phyloP scores from a whole-genome alignment of 2,113 vertebrate species.

The Pontoporia blainvillei region DNA sequence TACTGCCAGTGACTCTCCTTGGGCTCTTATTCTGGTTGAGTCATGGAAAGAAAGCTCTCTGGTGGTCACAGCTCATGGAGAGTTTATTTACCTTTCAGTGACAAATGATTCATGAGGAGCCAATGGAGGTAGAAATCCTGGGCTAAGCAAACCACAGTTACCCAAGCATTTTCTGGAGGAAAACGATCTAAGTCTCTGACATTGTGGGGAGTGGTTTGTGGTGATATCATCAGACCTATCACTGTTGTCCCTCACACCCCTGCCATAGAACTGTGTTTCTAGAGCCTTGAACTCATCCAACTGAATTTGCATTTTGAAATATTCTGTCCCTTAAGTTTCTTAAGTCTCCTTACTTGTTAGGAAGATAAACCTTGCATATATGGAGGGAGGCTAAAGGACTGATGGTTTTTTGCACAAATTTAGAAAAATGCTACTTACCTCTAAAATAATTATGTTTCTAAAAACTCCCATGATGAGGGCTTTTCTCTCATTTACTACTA shows the following conservation, averaged over 20 bases:
- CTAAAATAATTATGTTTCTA: slow-evolving; percentile 32
- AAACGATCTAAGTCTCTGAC: background rate
- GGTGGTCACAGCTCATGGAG: background rate
- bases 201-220: too few relatives aligned
- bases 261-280: background rate
- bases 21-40: background rate
- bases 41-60: background rate
- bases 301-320: background rate
- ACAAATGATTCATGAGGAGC: background rate
- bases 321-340: background rate
- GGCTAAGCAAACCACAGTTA: background rate
- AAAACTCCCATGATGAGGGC: background rate
- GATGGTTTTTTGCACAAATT: background rate
- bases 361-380: background rate
- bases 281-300: background rate
- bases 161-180: background rate
- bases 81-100: background rate
- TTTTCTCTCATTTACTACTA: background rate
- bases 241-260: background rate
- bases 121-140: background rate
- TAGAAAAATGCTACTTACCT: background rate
- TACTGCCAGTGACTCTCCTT: background rate
- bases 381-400: too few relatives aligned
- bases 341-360: background rate
- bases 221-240: background rate